These are phyloP conservation scores for Chironomus tepperi DNA, from an alignment of 1,140 invertebrate species.

Conservation along the genomic window DNA sequence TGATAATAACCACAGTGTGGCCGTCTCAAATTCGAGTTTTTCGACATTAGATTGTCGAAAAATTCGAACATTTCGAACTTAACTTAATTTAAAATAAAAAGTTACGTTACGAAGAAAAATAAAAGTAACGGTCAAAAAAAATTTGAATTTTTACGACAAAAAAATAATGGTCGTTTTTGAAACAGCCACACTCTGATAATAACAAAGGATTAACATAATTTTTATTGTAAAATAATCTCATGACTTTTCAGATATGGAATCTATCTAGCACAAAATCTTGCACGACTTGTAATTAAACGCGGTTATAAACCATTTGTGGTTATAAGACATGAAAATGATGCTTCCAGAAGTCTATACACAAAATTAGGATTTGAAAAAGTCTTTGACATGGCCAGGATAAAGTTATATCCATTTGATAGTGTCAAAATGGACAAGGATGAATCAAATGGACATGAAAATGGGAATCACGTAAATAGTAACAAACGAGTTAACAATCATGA, in stretches of 20 bases:
- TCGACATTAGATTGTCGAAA: too few species aligned
- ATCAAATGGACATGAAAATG: neutral
- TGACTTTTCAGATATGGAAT: slow-evolving; percentile 48
- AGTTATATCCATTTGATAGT: slow-evolving; percentile 49
- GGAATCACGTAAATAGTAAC: neutral
- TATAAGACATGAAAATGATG: slow-evolving; percentile 75
- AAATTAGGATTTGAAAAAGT: slow-evolving; percentile 69
- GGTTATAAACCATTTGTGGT: slow-evolving; percentile 76
- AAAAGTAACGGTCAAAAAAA: too few species aligned
- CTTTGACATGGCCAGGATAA: slow-evolving; percentile 66
- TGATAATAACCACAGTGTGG: too few species aligned
- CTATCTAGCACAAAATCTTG: slow-evolving; percentile 53
- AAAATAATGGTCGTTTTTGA: too few species aligned
- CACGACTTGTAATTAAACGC: slow-evolving; percentile 58
- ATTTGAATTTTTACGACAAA: too few species aligned
- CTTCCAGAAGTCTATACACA: slow-evolving; percentile 65
- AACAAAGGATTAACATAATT: neutral
- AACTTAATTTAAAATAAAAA: too few species aligned
- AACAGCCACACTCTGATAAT: too few species aligned
- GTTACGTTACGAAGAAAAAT: too few species aligned
- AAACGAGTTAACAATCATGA: slow-evolving; percentile 12
- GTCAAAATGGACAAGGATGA: slow-evolving; percentile 29
- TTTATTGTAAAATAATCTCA: neutral
- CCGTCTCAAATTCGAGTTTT: too few species aligned
- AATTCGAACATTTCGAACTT: too few species aligned